These are phyloP conservation scores for Ostrea edulis DNA, from an alignment of 1,140 invertebrate genomes.

Conservation along the genomic window DNA sequence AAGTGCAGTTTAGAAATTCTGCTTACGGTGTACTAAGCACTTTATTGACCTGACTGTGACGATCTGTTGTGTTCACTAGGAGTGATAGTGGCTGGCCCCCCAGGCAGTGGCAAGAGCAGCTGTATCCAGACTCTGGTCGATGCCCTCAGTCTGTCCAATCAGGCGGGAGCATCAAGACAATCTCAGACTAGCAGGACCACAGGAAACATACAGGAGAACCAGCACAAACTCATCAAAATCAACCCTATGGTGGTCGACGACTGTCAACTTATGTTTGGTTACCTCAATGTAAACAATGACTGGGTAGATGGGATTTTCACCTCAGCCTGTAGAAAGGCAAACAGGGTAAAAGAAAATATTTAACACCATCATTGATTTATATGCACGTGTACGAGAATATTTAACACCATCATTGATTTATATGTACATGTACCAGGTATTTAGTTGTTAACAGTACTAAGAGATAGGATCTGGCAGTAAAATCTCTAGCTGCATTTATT, in stretches of 20 bases:
- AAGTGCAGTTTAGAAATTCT: no score
- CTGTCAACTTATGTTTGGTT: constrained; percentile 76
- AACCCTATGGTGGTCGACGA: constrained; percentile 78
- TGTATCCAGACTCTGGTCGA: constrained; percentile 77
- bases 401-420: no score
- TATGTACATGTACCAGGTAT: background rate
- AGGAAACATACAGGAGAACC: constrained; percentile 66
- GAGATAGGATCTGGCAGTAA: background rate
- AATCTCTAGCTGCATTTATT: background rate
- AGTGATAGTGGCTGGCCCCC: constrained; percentile 77
- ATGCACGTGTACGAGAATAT: no score
- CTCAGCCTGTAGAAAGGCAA: constrained; percentile 76
- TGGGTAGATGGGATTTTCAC: constrained; percentile 79
- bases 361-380: no score
- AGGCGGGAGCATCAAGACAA: constrained; percentile 64
- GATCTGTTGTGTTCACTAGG: constrained; percentile 59
- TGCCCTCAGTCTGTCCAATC: constrained; percentile 69
- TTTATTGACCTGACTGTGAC: background rate
- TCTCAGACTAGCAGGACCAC: constrained; percentile 64
- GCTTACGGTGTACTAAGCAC: no score
- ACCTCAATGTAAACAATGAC: constrained; percentile 74
- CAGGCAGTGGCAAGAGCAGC: constrained; percentile 78
- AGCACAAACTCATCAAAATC: constrained; percentile 76
- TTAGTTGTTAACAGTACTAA: background rate
- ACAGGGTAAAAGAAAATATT: constrained; percentile 71